Conservation (phyloP, 2,797 vertebrate genomes). For the Garrulus glandarius region DNA sequence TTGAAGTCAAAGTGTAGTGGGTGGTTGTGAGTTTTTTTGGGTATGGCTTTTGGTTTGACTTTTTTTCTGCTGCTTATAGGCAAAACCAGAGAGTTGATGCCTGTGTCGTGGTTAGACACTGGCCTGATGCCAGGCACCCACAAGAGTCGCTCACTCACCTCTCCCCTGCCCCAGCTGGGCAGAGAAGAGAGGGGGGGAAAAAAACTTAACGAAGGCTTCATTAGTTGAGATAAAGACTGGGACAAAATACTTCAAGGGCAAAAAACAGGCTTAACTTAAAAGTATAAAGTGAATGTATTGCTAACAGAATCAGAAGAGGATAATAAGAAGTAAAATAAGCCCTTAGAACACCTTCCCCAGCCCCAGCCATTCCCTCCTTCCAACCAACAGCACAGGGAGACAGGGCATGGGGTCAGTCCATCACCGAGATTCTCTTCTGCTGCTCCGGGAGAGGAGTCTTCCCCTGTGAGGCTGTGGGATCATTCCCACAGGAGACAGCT, state of each 20-base stretch:
- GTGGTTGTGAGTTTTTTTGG: not conserved
- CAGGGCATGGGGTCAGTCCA: no score
- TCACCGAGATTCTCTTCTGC: no score
- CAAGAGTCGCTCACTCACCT: not conserved
- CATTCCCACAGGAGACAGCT: no score
- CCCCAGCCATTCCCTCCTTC: no score
- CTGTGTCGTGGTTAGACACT: not conserved
- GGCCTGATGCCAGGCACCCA: not conserved
- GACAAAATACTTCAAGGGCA: not conserved
- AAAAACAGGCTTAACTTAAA: no score
- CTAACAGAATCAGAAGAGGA: no score
- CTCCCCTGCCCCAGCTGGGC: not conserved
- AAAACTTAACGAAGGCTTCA: not conserved
- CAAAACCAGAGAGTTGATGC: not conserved
- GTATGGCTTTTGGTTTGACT: not conserved
- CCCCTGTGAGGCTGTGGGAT: no score
- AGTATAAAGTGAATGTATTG: no score
- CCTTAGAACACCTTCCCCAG: no score
- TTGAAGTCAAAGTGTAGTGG: not conserved
- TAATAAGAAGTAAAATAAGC: no score
- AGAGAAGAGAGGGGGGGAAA: not conserved
- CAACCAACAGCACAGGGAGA: no score
- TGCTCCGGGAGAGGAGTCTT: no score
- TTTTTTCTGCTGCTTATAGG: not conserved
- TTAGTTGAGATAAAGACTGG: not conserved